These are phyloP conservation scores for Nyleta sp. DNA, from an alignment of 2,888 invertebrate species.

Conservation along the genomic window DNA sequence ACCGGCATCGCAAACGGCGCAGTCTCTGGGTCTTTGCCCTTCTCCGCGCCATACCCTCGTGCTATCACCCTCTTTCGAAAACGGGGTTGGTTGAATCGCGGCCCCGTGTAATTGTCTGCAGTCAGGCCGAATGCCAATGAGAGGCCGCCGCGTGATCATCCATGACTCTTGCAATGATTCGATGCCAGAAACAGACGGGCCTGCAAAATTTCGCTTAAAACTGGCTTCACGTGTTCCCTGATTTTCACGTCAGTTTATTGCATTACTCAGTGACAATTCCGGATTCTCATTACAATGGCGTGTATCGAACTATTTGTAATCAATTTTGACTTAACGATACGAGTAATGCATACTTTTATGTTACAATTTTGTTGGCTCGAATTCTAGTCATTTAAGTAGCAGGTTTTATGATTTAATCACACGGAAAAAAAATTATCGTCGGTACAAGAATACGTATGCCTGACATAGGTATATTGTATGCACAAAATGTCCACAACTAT, in stretches of 20 bases:
- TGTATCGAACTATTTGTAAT: too few species aligned
- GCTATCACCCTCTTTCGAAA: constrained; percentile 44
- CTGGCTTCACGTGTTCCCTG: constrained; percentile 14
- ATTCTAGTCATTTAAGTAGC: too few species aligned
- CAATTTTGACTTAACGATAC: too few species aligned
- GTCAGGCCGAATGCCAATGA: constrained; percentile 71
- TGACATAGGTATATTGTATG: too few species aligned
- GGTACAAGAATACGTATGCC: too few species aligned
- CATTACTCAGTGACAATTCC: too few species aligned
- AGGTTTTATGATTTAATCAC: too few species aligned
- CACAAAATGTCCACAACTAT: too few species aligned
- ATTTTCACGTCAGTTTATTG: constrained; percentile 49
- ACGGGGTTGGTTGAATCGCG: constrained; percentile 66
- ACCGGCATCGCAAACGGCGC: constrained; percentile 61
- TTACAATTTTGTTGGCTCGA: too few species aligned
- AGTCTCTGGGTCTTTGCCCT: constrained; percentile 53
- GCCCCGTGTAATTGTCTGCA: constrained; percentile 73
- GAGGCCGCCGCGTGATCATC: constrained; percentile 62
- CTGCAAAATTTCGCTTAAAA: constrained; percentile 44
- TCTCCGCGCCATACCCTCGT: constrained; percentile 37
- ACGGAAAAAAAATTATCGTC: too few species aligned
- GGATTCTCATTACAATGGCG: too few species aligned
- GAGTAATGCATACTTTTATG: too few species aligned
- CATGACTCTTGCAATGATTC: constrained; percentile 61
- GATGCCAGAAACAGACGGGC: constrained; percentile 51